These are phyloP conservation scores for Nasonia longicornis DNA, from an alignment of 1,140 invertebrate species.

Conservation along the genomic window DNA sequence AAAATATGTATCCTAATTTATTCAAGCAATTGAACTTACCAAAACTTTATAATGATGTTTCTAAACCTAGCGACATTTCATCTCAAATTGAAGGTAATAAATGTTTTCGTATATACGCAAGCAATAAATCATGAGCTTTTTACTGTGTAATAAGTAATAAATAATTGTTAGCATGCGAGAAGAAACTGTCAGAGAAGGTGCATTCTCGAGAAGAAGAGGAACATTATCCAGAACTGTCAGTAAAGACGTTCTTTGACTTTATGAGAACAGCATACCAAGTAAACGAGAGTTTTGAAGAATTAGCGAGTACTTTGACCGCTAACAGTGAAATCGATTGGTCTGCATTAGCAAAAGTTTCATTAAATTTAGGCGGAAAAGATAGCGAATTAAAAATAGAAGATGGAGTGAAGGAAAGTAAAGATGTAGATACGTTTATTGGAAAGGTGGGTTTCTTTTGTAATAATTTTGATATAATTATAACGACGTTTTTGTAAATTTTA, in stretches of 20 bases:
- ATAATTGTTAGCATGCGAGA: slow-evolving; percentile 5
- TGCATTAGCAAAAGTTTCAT: slow-evolving; percentile 68
- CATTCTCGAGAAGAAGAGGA: slow-evolving; percentile 8
- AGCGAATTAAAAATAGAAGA: slow-evolving; percentile 7
- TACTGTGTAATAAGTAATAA: not conserved
- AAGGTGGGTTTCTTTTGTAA: not conserved
- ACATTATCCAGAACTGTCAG: slow-evolving; percentile 71
- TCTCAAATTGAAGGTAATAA: slow-evolving; percentile 28
- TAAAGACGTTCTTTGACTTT: slow-evolving; percentile 80
- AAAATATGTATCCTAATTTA: slow-evolving; percentile 49
- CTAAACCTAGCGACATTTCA: slow-evolving; percentile 21
- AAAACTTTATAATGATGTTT: slow-evolving; percentile 41
- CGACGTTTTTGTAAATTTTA: not conserved
- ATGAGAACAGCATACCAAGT: slow-evolving; percentile 79
- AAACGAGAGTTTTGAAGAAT: slow-evolving; percentile 73
- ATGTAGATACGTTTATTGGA: not conserved
- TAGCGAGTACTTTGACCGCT: slow-evolving; percentile 69
- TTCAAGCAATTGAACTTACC: slow-evolving; percentile 48
- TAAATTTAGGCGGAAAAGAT: slow-evolving; percentile 52
- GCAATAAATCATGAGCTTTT: not conserved
- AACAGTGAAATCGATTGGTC: slow-evolving; percentile 75
- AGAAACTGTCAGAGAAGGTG: slow-evolving; percentile 11
- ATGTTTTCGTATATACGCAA: not conserved
- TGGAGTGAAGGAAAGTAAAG: slow-evolving; percentile 45
- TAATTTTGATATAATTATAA: too few relatives aligned